Evolutionary conservation across 2,113 vertebrate species (phyloP), one percentile per base, ranked within the genome.

Genomic region (Synodontis membranacea): DNA sequence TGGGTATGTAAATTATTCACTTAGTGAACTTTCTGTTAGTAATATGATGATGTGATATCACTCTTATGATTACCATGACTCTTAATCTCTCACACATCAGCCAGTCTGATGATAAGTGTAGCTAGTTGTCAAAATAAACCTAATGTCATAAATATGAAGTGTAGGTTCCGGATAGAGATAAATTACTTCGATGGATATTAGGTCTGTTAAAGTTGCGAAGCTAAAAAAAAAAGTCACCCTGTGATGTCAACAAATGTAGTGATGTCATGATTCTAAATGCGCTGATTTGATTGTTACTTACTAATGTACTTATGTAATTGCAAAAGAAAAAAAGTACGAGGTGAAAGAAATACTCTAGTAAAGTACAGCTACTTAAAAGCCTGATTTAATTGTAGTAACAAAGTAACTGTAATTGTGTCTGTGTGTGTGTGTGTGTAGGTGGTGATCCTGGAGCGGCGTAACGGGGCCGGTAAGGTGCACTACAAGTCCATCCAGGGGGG

Each of bases 371-470:
- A n/a, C 28, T n/a, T 62, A 66, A 66, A 66, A 66, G 62, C 15
- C 62, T 17, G 64, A 66, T 14, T 31, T 66, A 4, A 42, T 2
- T 72, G 25, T 37, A 72, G 15, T n/a, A 74, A 72, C 39, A 44
- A 28, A 68, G 15, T 70, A 44, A 39, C 10, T 74, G 12, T 72
- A 54, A 52, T 28, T 75, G 44, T 76, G 46, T 84, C 37, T 79
- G 44, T 64, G 14, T 87, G 42, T 82, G 28, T 68, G 17, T 86
- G 66, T 74, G 37, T 31, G 39, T 92, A 99, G 98, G 96, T 99
- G 80, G 94, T 97, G 70, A 96, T 99, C 90, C 90, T 99, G 84
- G 97, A 99, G 93, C 93, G 97, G 86, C 96, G 97, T 1, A 98
- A 96, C 25, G 93, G 92, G 0, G 96, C 95, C 0, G 97, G 98